Evolutionary conservation across 2,888 invertebrate genomes (phyloP).

Genomic region (Busseola fusca): DNA sequence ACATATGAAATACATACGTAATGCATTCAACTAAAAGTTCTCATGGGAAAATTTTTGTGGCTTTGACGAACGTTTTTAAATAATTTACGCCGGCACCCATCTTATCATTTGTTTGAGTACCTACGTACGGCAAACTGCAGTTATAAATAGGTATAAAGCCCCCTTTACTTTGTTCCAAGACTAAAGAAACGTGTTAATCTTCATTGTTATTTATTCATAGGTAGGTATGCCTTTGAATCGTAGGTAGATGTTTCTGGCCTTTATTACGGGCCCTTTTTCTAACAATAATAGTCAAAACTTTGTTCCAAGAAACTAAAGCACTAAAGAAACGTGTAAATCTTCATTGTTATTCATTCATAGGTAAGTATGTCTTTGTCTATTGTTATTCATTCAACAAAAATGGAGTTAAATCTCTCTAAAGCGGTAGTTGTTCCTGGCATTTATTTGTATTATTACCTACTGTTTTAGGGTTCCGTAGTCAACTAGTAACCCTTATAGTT

Average conservation of each 20-base stretch:
- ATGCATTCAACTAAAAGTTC: neutral
- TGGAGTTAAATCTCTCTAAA: neutral
- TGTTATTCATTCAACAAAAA: neutral
- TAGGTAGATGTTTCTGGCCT: no score
- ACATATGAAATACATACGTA: neutral
- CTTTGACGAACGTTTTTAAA: neutral
- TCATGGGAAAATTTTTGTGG: neutral
- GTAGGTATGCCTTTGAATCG: no score
- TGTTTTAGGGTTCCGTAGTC: no score
- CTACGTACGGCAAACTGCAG: conserved; percentile 1
- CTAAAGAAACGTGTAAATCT: neutral
- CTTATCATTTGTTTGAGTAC: neutral
- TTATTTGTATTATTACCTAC: neutral
- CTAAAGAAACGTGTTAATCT: neutral
- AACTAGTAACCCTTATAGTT: no score
- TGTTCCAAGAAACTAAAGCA: no score
- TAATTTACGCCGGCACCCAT: neutral
- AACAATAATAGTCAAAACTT: no score
- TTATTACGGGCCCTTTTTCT: no score
- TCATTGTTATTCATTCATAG: no score
- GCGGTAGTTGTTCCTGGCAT: neutral
- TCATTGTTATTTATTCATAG: no score
- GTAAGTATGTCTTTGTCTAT: neutral
- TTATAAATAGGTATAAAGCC: neutral
- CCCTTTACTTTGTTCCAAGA: neutral